Evolutionary conservation across 1,140 invertebrate species (phyloP).

Genomic region (Drosophila lini): DNA sequence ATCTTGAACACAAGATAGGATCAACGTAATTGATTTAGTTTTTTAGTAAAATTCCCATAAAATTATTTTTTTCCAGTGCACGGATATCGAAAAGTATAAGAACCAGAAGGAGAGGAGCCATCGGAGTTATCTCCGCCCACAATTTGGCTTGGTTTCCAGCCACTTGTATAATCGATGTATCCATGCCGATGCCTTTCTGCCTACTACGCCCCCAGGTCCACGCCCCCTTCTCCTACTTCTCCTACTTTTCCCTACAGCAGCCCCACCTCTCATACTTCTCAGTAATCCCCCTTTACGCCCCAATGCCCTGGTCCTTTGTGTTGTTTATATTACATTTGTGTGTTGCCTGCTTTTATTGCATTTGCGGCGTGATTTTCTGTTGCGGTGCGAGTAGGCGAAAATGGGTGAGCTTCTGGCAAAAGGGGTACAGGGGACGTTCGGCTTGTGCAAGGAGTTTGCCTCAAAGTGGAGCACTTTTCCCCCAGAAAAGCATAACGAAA

Average conservation of each 20-base stretch:
- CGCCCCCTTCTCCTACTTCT: conserved; percentile 4
- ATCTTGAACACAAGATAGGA: neutral
- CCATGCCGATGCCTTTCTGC: conserved; percentile 68
- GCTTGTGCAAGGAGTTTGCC: conserved; percentile 14
- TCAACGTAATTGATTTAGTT: neutral
- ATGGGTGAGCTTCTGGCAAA: neutral
- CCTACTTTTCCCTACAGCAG: neutral
- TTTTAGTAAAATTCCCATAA: too few species aligned
- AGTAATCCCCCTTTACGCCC: conserved; percentile 14
- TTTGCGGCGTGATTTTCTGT: conserved; percentile 63
- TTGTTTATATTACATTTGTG: conserved; percentile 64
- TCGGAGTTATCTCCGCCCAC: conserved; percentile 52
- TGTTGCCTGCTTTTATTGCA: conserved; percentile 56
- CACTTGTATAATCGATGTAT: conserved; percentile 80
- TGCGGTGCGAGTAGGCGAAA: conserved; percentile 26
- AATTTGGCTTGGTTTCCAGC: conserved; percentile 41
- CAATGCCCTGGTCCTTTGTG: conserved; percentile 39
- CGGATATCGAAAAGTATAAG: neutral
- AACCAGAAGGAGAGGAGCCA: conserved; percentile 18
- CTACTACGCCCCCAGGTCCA: conserved; percentile 40
- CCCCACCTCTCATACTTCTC: neutral
- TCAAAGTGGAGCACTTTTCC: conserved; percentile 46
- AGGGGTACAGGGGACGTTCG: neutral
- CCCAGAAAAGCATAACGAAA: conserved; percentile 22
- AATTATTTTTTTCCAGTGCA: neutral